Conservation (phyloP, 2,113 vertebrate genomes). For the Passer domesticus region DNA sequence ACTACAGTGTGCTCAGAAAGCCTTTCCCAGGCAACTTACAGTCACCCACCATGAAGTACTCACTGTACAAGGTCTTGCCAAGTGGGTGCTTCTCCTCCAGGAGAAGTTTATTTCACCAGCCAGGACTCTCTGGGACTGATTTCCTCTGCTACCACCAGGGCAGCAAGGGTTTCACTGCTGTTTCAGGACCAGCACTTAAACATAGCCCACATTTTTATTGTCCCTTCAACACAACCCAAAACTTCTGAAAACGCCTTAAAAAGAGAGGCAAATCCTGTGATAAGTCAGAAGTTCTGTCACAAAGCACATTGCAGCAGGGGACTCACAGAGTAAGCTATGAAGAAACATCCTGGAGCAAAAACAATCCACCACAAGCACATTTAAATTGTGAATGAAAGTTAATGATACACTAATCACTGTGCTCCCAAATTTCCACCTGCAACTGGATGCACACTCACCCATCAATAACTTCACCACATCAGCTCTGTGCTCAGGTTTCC, state of each 20-base stretch:
- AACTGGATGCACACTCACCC: neutral
- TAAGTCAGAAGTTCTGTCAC: neutral
- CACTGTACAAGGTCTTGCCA: neutral
- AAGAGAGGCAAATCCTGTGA: neutral
- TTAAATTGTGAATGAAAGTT: neutral
- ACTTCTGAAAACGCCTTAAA: neutral
- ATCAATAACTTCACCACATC: neutral
- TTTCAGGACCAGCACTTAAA: neutral
- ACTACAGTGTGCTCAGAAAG: neutral
- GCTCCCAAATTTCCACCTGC: neutral
- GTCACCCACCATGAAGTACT: neutral
- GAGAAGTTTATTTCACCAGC: neutral
- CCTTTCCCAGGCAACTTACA: neutral
- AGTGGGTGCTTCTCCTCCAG: neutral
- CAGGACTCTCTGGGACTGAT: neutral
- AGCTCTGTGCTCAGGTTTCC: neutral
- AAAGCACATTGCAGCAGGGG: neutral
- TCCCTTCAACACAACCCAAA: neutral
- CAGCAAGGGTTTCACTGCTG: neutral
- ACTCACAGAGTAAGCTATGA: accelerated
- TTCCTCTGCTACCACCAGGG: neutral
- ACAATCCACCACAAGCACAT: neutral
- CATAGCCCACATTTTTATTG: neutral
- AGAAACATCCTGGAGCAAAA: neutral
- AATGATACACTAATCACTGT: neutral